Conservation (phyloP, 2,888 invertebrate genomes). For the Mongoloraphidia duomilia region DNA sequence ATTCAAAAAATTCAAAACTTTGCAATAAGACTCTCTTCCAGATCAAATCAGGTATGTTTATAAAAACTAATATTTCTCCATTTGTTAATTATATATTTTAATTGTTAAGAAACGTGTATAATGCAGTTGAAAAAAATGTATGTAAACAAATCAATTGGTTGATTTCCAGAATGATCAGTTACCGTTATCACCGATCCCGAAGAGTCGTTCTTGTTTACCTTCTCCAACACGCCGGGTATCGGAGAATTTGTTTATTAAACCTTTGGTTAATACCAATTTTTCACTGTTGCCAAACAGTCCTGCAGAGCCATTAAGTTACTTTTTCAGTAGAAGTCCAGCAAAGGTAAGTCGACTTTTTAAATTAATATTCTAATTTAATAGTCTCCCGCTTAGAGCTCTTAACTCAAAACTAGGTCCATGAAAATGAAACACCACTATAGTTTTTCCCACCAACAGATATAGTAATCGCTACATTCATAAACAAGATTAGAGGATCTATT, state of each 20-base stretch:
- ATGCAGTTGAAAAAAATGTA: too few species aligned
- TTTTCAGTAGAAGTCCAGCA: slow-evolving; percentile 75
- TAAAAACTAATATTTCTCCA: too few species aligned
- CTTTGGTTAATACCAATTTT: slow-evolving; percentile 32
- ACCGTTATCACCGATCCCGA: slow-evolving; percentile 59
- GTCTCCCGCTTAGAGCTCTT: slow-evolving; percentile 1
- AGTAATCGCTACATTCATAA: too few species aligned
- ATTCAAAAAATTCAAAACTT: slow-evolving; percentile 70
- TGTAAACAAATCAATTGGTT: background rate
- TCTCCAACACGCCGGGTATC: slow-evolving; percentile 43
- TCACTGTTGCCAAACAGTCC: slow-evolving; percentile 29
- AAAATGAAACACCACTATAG: too few species aligned
- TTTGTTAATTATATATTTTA: too few species aligned
- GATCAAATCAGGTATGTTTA: slow-evolving; percentile 20
- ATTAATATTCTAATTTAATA: slow-evolving; percentile 2
- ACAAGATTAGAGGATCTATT: too few species aligned
- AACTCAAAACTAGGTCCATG: too few species aligned
- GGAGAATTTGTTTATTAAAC: slow-evolving; percentile 43
- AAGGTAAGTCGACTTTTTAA: slow-evolving; percentile 40
- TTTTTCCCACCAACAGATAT: too few species aligned
- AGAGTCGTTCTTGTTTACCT: slow-evolving; percentile 35
- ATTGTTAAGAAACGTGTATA: too few species aligned
- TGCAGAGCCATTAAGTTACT: slow-evolving; percentile 51
- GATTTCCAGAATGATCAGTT: slow-evolving; percentile 27
- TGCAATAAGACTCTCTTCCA: slow-evolving; percentile 48